phyloP scores from a whole-genome alignment of 2,113 vertebrate species.

The Pipra filicauda region DNA sequence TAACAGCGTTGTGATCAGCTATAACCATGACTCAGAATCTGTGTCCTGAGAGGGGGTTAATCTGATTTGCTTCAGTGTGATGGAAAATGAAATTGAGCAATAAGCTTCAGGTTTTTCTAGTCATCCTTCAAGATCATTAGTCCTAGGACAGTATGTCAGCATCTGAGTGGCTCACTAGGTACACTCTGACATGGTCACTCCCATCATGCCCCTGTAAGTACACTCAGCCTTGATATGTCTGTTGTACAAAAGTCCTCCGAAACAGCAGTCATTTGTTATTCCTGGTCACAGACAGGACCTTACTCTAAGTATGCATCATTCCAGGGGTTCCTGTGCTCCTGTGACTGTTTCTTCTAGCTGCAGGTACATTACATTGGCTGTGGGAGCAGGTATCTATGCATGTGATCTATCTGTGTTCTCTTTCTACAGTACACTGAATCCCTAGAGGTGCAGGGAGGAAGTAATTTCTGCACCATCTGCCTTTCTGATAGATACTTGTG shows the following conservation, averaged over 20 bases:
- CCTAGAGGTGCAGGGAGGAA: background rate
- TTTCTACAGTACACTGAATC: background rate
- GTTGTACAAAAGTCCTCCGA: background rate
- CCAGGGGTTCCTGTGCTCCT: background rate
- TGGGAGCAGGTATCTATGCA: background rate
- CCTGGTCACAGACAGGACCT: background rate
- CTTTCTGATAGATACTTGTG: background rate
- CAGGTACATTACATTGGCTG: background rate
- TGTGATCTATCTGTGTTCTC: background rate
- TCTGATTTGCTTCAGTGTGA: background rate
- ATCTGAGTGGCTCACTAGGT: background rate
- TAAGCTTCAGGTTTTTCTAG: background rate
- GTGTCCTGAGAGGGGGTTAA: background rate
- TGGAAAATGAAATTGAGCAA: background rate
- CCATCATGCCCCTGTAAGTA: background rate
- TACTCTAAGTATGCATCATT: background rate
- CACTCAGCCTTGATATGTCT: background rate
- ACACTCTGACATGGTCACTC: background rate
- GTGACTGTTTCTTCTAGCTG: background rate
- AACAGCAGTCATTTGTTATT: background rate
- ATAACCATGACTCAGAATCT: background rate
- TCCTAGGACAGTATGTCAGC: background rate
- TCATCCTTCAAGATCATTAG: background rate
- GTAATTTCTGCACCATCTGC: background rate
- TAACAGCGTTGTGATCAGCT: background rate